phyloP scores from a whole-genome alignment of 2,113 vertebrate genomes.

The Zootoca vivipara region DNA sequence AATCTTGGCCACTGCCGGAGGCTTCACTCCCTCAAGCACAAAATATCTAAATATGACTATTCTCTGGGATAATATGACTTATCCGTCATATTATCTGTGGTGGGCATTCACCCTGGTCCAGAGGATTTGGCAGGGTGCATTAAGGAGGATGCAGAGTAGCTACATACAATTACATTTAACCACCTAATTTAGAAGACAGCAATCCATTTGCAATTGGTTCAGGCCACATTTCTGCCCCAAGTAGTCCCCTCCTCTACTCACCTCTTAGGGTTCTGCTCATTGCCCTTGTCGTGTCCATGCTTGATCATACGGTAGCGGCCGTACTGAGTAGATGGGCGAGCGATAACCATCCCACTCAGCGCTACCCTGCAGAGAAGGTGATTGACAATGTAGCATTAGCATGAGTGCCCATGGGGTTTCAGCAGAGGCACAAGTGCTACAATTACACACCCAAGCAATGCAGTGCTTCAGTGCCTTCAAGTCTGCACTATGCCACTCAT shows the following conservation, averaged over 20 bases:
- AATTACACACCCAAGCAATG: not conserved
- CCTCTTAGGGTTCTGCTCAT: slow-evolving; percentile 80
- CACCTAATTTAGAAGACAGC: not conserved
- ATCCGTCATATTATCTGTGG: not conserved
- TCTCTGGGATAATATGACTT: not conserved
- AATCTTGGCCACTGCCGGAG: not conserved
- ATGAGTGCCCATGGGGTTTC: not conserved
- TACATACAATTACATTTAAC: not conserved
- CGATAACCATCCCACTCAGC: slow-evolving; percentile 78
- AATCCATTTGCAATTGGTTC: not conserved
- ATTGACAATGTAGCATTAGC: not conserved
- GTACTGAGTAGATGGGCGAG: slow-evolving; percentile 71
- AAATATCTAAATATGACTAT: not conserved
- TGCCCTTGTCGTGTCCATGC: slow-evolving; percentile 81
- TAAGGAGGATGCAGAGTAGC: not conserved
- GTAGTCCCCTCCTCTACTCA: slow-evolving; percentile 24
- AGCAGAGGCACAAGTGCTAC: not conserved
- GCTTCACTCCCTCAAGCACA: not conserved
- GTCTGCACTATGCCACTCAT: not conserved
- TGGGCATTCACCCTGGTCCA: not conserved
- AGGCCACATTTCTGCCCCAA: not conserved
- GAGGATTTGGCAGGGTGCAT: not conserved
- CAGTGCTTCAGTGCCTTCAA: not conserved
- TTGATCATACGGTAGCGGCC: slow-evolving; percentile 86
- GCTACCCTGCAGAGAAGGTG: slow-evolving; percentile 71